These are phyloP conservation scores for Calephelis nemesis DNA, from an alignment of 1,140 invertebrate species.

Conservation along the genomic window DNA sequence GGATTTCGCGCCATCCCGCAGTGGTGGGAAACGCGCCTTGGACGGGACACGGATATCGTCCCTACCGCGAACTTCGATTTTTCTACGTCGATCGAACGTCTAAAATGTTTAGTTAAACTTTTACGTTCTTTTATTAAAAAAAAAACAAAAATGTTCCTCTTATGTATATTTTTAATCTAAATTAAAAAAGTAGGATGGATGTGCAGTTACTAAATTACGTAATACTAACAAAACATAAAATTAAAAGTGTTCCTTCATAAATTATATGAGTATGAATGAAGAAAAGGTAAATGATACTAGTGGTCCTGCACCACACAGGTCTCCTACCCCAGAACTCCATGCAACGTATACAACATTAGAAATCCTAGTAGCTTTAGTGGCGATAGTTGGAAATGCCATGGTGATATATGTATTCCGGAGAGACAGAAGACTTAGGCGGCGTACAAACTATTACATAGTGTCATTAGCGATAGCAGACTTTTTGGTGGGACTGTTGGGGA, in stretches of 20 bases:
- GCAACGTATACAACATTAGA: constrained; percentile 87
- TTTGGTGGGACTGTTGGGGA: constrained; percentile 87
- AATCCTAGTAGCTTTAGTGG: constrained; percentile 88
- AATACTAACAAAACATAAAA: constrained; percentile 5
- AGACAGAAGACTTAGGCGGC: constrained; percentile 86
- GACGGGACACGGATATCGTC: constrained; percentile 52
- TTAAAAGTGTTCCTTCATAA: constrained; percentile 4
- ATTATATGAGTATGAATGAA: constrained; percentile 34
- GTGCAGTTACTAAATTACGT: constrained; percentile 25
- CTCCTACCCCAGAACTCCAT: constrained; percentile 79
- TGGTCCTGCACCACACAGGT: constrained; percentile 56
- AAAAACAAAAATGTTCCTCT: neutral
- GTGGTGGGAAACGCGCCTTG: constrained; percentile 61
- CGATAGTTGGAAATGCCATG: constrained; percentile 90
- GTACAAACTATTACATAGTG: constrained; percentile 95
- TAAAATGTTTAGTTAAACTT: constrained; percentile 5
- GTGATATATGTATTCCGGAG: constrained; percentile 91
- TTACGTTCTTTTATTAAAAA: neutral
- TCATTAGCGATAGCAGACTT: constrained; percentile 92
- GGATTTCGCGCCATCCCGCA: constrained; percentile 66
- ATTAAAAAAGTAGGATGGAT: constrained; percentile 24
- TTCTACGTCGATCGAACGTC: neutral
- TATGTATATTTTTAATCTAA: constrained; percentile 6
- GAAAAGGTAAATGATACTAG: constrained; percentile 44
- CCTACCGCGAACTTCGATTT: constrained; percentile 27